phyloP scores from a whole-genome alignment of 2,888 invertebrate species.

The Lamellibrachia columna region DNA sequence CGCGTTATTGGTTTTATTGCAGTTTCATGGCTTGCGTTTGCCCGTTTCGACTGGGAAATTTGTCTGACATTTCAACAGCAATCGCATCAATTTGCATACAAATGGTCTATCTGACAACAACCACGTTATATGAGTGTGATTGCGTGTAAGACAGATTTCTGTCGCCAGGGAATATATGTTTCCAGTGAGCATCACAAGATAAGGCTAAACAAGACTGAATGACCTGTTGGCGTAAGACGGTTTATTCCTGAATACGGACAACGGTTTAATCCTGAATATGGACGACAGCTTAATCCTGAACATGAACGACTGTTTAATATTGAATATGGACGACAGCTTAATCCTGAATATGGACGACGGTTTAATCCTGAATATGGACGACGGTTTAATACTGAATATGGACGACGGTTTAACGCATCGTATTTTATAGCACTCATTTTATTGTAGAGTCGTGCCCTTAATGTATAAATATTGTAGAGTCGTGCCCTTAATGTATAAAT shows the following conservation, averaged over 20 bases:
- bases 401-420: neutral
- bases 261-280: no score
- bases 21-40: neutral
- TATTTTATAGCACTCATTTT: neutral
- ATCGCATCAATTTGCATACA: conserved; percentile 16
- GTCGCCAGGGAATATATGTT: neutral
- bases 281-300: no score
- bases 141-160: neutral
- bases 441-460: neutral
- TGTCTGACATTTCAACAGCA: neutral
- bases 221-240: neutral
- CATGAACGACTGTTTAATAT: no score
- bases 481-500: no score
- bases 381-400: neutral
- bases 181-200: neutral
- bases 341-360: no score
- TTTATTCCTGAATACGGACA: no score
- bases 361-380: neutral
- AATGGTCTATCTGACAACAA: conserved; percentile 16
- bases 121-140: neutral
- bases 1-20: neutral
- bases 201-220: neutral
- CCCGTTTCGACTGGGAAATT: neutral
- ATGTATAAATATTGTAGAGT: no score
- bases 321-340: no score